phyloP scores from a whole-genome alignment of 23 tunicate genomes.

The Trididemnum miniatum region DNA sequence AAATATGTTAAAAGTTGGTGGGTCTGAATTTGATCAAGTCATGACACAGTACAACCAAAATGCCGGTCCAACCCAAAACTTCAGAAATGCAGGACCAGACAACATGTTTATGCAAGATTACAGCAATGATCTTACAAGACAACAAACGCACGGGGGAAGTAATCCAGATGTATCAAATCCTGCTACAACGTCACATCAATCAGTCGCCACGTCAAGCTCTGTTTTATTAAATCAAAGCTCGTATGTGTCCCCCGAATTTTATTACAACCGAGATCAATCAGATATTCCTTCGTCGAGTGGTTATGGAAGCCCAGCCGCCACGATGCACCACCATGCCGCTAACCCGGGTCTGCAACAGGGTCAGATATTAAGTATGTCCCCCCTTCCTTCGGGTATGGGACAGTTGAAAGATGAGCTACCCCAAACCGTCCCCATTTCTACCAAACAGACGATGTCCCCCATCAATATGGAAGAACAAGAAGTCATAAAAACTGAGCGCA shows the following conservation, averaged over 20 bases:
- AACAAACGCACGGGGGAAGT: background rate
- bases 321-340: background rate
- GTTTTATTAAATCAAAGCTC: background rate
- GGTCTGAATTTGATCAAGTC: background rate
- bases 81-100: too few species aligned
- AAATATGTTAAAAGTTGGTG: background rate
- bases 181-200: background rate
- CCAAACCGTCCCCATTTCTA: slow-evolving; percentile 66
- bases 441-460: slow-evolving; percentile 80
- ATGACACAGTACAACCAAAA: background rate
- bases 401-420: slow-evolving; percentile 38
- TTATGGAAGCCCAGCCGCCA: background rate
- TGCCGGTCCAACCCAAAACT: too few species aligned
- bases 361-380: background rate
- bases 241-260: background rate
- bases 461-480: slow-evolving; percentile 94
- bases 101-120: background rate
- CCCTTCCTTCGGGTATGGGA: background rate
- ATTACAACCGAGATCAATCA: background rate
- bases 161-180: background rate
- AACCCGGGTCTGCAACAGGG: background rate
- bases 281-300: background rate
- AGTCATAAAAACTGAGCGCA: slow-evolving; percentile 93
- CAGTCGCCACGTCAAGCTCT: background rate
- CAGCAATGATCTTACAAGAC: background rate